Evolutionary conservation across 2,113 vertebrate species (phyloP), one percentile per base, ranked within the genome.

Genomic region (Aphyosemion australe): DNA sequence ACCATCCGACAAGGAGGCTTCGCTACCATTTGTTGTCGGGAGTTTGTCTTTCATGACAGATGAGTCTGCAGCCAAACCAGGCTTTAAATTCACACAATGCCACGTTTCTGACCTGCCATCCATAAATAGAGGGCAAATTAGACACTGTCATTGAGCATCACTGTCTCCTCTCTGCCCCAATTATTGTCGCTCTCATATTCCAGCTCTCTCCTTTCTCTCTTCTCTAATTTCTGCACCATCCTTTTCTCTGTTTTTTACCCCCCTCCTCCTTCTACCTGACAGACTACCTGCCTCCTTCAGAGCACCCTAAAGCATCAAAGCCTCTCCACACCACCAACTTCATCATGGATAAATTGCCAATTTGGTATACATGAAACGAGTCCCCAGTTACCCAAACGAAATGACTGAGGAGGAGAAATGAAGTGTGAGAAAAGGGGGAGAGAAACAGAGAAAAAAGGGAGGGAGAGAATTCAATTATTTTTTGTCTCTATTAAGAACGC

Each of bases 271-370:
- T 76, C 68, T 72, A 84, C 81, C 83, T 84, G 75, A 73, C 78
- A 74, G 60, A 65, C 52, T 72, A 58, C 72, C 69, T 78, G 55
- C 69, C 66, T 84, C 80, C 67, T 84, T 78, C 80, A 84, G 75
- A 55, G 75, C 79, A 71, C 63, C 83, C 77, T 78, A 84, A 84
- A 86, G 83, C 85, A 79, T 88, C 86, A 89, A 89, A 87, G 84
- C 84, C 78, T 86, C 87, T 85, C 74, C 86, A 86, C 84, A 87
- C 80, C 84, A 86, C 78, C 88, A 86, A 86, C 84, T 89, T 84
- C 82, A 90, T 87, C 83, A 87, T 77, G 85, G 82, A 89, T 86
- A 89, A 87, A 91, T 91, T 91, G 87, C 70, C 88, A 90, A 87
- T 91, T 90, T 88, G 79, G 74, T 83, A 74, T 81, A 91, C 87